Evolutionary conservation across 2,113 vertebrate species (phyloP), one percentile per base, ranked within the genome.

Genomic region (Cebidichthys violaceus): DNA sequence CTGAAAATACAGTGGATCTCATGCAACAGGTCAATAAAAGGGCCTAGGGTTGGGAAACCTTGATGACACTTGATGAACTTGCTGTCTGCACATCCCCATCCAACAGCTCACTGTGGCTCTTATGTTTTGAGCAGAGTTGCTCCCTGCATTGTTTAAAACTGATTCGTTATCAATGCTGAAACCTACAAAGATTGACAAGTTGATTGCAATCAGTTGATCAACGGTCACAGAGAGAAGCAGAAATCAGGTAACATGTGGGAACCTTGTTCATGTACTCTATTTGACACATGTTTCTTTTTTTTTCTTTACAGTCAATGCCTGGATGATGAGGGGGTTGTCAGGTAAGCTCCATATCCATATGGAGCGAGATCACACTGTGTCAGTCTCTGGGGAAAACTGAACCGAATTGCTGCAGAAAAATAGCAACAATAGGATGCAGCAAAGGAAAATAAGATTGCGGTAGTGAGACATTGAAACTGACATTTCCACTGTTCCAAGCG

Each of bases 301-400:
- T 84, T 54, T 89, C 50, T 89, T 90, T 79, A 74, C 93, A 95
- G 94, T 91, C 54, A 94, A 88, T 18, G 77, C 72, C 65, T 89
- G 89, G 87, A 90, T 90, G 89, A 89, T 75, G 60, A 84, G 71
- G 64, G 90, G 81, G 11, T 73, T 89, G 43, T 93, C 92, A 92
- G 94, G 95, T 95, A 82, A 94, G 93, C n/a, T n/a, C n/a, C 39
- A 52, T 3, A 31, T 70, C 29, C 31, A 61, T 6, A 64, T 20
- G 11, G 6, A 27, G 39, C 29, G 27, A 39, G 47, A 29, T 31
- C 1, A 20, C 59, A 14, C 54, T 45, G 24, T 50, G 50, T 54
- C 45, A 20, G n/a, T 66, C 17, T 39, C n/a, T 22, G 17, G 7
- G 17, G 15, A 2, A 29, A 66, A 54, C 33, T 59, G 17, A 70